Evolutionary conservation across 2,113 vertebrate species (phyloP).

Genomic region (Uropsilus gracilis): DNA sequence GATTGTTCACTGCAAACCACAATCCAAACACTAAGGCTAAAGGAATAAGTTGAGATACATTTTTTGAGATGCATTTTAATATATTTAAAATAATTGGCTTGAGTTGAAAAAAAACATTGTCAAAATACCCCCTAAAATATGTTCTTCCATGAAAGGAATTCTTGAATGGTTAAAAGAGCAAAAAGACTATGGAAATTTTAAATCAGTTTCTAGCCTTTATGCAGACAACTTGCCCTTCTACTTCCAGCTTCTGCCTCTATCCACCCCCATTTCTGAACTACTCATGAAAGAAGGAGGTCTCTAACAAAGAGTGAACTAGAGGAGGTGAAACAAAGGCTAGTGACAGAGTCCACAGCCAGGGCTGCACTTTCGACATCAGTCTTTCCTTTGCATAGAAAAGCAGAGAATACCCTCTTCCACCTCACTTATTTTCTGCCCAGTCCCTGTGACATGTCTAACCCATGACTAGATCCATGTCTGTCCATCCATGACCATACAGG

Average conservation of each 20-base stretch:
- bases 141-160: background rate
- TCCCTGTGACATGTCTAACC: background rate
- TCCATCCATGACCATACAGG: background rate
- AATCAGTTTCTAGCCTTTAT: conserved; percentile 13
- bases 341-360: background rate
- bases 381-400: background rate
- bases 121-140: background rate
- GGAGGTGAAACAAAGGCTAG: background rate
- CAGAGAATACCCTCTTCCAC: background rate
- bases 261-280: background rate
- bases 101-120: background rate
- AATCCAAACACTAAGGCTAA: conserved; percentile 32
- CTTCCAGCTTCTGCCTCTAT: background rate
- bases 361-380: background rate
- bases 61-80: too few species aligned
- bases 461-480: background rate
- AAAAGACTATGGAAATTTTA: conserved; percentile 45
- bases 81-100: conserved; percentile 56
- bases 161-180: conserved; percentile 46
- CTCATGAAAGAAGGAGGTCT: background rate
- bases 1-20: conserved; percentile 57
- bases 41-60: conserved; percentile 51
- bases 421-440: background rate
- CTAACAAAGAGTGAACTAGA: background rate
- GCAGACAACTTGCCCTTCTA: background rate